Percentiles rank a stretch among this genome's conserved stretches.
Conservation (phyloP, 2,113 vertebrate genomes). For the Calidris pugnax region DNA sequence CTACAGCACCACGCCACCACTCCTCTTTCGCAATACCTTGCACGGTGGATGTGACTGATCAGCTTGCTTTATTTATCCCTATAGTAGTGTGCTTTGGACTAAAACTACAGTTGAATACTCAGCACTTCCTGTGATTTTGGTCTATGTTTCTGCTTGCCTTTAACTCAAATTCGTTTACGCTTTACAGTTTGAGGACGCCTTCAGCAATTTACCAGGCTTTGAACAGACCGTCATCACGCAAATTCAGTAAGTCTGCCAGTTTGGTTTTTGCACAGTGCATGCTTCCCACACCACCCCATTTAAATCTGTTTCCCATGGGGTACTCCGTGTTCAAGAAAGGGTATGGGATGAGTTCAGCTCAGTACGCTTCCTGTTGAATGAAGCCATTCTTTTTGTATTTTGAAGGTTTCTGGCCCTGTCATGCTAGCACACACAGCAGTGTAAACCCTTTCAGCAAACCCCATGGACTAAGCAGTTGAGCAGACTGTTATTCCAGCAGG, state of each 20-base stretch:
- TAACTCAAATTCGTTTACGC: background rate
- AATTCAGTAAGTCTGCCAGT: slow-evolving; percentile 62
- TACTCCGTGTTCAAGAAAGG: background rate
- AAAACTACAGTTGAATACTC: background rate
- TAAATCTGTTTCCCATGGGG: background rate
- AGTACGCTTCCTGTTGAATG: background rate
- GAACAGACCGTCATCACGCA: background rate
- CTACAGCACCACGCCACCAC: background rate
- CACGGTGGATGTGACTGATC: background rate
- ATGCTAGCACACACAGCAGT: background rate
- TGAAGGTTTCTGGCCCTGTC: background rate
- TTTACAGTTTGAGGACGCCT: background rate
- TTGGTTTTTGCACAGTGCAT: background rate
- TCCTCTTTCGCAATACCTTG: background rate
- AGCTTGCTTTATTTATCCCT: background rate
- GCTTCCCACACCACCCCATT: background rate
- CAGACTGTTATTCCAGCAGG: background rate
- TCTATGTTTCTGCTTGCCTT: background rate
- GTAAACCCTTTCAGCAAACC: background rate
- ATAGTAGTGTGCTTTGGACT: background rate
- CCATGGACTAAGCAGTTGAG: background rate
- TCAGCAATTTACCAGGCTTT: fast-evolving
- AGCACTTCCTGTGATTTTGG: background rate
- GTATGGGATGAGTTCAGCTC: background rate
- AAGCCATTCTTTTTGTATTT: background rate